A percentile compares a stretch with the other conserved stretches of the same genome.
Conservation (phyloP, 2,888 invertebrate genomes). For the Andrena bucephala region DNA sequence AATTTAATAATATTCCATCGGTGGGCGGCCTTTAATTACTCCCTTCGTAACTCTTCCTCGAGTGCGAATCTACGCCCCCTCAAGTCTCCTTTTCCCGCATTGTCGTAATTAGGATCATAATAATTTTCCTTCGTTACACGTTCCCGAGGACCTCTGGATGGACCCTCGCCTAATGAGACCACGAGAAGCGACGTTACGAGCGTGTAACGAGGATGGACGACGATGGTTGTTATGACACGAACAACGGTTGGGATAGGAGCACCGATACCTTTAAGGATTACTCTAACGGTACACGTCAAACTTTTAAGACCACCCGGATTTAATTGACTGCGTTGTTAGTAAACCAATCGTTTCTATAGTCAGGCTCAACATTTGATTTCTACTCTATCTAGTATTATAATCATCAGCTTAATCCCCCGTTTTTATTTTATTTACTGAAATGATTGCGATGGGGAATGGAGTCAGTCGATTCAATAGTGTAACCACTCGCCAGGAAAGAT, state of each 20-base stretch:
- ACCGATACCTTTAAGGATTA: background rate
- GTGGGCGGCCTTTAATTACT: conserved; percentile 32
- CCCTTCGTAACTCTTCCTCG: conserved; percentile 48
- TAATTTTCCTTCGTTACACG: conserved; percentile 32
- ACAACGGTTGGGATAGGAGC: conserved; percentile 32
- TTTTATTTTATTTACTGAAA: background rate
- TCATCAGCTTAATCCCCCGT: background rate
- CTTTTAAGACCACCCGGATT: background rate
- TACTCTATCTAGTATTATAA: no score
- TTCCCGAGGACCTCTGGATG: conserved; percentile 5
- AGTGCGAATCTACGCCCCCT: conserved; percentile 22
- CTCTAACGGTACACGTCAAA: conserved; percentile 23
- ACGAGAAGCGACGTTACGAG: conserved; percentile 36
- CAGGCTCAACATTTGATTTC: no score
- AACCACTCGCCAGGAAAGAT: background rate
- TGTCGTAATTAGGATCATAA: background rate
- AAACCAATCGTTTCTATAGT: background rate
- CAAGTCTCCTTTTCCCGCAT: background rate
- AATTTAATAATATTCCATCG: conserved; percentile 54
- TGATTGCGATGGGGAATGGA: background rate
- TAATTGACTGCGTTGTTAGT: background rate
- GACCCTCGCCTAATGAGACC: conserved; percentile 30
- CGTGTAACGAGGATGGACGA: conserved; percentile 34
- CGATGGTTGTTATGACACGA: conserved; percentile 35
- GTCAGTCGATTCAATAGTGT: background rate